These are phyloP conservation scores for Cremastinae sp. DNA, from an alignment of 2,888 invertebrate species.

Conservation along the genomic window DNA sequence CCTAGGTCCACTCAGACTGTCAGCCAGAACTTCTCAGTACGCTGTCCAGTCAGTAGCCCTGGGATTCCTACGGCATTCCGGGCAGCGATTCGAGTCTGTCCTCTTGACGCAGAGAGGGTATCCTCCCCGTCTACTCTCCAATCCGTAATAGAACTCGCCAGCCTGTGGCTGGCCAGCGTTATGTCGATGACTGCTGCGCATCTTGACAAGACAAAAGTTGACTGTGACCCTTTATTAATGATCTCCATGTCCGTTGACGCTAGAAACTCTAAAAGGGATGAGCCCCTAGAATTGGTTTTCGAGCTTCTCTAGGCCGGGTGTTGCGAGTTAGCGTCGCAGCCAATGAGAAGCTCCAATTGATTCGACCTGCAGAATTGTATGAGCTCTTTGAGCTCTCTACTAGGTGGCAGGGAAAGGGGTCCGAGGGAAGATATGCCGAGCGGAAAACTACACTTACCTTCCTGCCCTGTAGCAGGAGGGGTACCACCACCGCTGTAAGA, in stretches of 20 bases:
- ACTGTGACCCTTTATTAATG: slow-evolving; percentile 37
- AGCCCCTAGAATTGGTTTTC: slow-evolving; percentile 26
- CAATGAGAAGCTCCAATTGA: slow-evolving; percentile 20
- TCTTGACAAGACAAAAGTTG: slow-evolving; percentile 32
- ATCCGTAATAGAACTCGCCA: too few relatives aligned
- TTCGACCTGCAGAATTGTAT: slow-evolving; percentile 21
- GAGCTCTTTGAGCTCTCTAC: slow-evolving; percentile 16
- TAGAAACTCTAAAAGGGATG: slow-evolving; percentile 39
- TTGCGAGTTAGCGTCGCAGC: slow-evolving; percentile 44
- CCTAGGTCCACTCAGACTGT: too few relatives aligned
- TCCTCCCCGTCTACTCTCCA: too few relatives aligned
- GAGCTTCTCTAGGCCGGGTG: slow-evolving; percentile 40
- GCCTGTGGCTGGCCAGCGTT: slow-evolving; percentile 8
- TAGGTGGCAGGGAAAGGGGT: slow-evolving; percentile 3
- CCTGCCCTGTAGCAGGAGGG: too few relatives aligned
- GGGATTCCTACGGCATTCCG: too few relatives aligned
- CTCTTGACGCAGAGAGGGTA: too few relatives aligned
- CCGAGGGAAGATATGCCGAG: slow-evolving; percentile 20
- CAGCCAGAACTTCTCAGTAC: too few relatives aligned
- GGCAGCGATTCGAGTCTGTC: too few relatives aligned
- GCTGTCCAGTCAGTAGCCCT: too few relatives aligned
- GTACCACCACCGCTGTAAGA: too few relatives aligned
- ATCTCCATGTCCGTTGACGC: slow-evolving; percentile 11
- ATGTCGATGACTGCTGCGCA: slow-evolving; percentile 41
- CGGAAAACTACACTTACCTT: too few relatives aligned